A percentile compares a stretch with the other conserved stretches of the same genome.
Conservation (phyloP, 23 tunicate species). For the Trididemnum clinides region DNA sequence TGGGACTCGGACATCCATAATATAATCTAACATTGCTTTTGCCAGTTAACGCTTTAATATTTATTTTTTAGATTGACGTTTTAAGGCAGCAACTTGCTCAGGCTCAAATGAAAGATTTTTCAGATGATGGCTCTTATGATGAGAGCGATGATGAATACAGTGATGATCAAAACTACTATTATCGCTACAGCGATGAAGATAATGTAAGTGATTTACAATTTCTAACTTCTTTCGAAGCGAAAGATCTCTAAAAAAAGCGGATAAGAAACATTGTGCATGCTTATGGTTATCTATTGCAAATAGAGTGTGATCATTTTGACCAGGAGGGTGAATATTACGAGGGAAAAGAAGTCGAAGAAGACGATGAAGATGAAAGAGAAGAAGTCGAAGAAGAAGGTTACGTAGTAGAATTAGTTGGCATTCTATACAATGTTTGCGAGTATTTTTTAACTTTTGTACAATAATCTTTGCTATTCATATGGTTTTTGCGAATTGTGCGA, state of each 20-base stretch:
- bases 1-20: too few species aligned
- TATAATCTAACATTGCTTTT: too few species aligned
- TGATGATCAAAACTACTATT: slow-evolving; percentile 37
- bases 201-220: background rate
- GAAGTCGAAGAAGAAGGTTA: background rate
- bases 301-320: background rate
- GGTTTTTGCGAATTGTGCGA: background rate
- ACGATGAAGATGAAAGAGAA: slow-evolving; percentile 40
- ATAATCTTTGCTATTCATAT: background rate
- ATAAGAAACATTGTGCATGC: background rate
- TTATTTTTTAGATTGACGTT: slow-evolving; percentile 37
- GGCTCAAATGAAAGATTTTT: slow-evolving; percentile 49
- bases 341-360: slow-evolving; percentile 30
- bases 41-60: too few species aligned
- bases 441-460: background rate
- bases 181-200: slow-evolving; percentile 39
- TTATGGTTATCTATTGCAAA: background rate
- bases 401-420: background rate
- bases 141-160: slow-evolving; percentile 17
- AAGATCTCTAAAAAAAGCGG: background rate
- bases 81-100: slow-evolving; percentile 64
- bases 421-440: background rate
- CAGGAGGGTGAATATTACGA: background rate
- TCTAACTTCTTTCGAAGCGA: background rate
- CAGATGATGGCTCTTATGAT: slow-evolving; percentile 42